Percentiles rank a stretch among this genome's conserved stretches.
These are phyloP conservation scores for Tridacna gigas DNA, from an alignment of 2,888 invertebrate genomes.

Conservation along the genomic window DNA sequence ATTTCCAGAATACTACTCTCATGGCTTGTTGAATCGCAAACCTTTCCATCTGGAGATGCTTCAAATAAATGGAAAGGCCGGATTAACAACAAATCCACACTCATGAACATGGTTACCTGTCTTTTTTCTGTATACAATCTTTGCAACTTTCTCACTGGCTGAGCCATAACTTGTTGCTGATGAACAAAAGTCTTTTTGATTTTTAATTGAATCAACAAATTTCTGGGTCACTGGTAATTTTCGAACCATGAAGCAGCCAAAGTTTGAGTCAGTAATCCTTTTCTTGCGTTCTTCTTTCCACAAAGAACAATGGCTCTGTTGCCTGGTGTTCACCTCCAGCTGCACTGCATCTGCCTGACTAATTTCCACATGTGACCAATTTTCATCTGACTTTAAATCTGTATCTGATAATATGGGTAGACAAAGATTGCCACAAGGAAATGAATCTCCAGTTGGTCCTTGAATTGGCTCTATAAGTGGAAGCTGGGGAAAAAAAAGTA, in stretches of 20 bases:
- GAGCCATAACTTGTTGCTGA: slow-evolving; percentile 39
- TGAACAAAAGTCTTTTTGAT: slow-evolving; percentile 30
- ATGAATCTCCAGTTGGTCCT: too few species aligned
- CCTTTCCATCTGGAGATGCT: slow-evolving; percentile 52
- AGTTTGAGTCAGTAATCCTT: slow-evolving; percentile 39
- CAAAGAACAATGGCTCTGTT: slow-evolving; percentile 10
- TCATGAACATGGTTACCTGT: slow-evolving; percentile 54
- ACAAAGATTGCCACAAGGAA: too few species aligned
- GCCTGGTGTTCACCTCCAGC: background rate
- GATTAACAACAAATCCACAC: slow-evolving; percentile 53
- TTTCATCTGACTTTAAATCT: too few species aligned
- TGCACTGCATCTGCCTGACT: background rate
- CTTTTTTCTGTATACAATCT: slow-evolving; percentile 36
- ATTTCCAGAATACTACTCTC: too few species aligned
- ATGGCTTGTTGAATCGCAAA: too few species aligned
- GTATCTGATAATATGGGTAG: too few species aligned
- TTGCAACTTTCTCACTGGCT: slow-evolving; percentile 39
- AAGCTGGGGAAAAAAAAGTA: too few species aligned
- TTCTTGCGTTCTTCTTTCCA: slow-evolving; percentile 35
- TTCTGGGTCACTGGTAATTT: background rate
- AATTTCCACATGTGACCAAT: background rate
- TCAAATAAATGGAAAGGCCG: slow-evolving; percentile 51
- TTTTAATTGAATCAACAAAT: background rate
- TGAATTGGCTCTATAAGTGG: too few species aligned
- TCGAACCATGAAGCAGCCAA: slow-evolving; percentile 25